Percentiles rank a stretch among this genome's conserved stretches.
Conservation (phyloP, 1,140 invertebrate genomes). For the Atta colombica region DNA sequence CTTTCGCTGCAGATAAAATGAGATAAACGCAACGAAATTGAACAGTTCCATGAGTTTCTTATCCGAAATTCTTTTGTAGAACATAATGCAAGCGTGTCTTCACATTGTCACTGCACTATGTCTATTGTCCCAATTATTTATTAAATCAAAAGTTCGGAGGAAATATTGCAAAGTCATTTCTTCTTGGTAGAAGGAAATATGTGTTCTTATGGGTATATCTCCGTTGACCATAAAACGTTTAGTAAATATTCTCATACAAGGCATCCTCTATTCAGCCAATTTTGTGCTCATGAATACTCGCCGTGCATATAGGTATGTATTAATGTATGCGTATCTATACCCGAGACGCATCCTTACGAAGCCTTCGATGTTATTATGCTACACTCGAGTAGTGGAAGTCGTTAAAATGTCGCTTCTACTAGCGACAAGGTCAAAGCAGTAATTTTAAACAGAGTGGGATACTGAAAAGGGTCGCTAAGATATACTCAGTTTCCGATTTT, state of each 20-base stretch:
- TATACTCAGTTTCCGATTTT: constrained; percentile 13
- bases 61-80: constrained; percentile 41
- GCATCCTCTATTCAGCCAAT: not conserved
- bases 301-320: not conserved
- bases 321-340: not conserved
- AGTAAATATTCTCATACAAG: constrained; percentile 12
- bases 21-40: not conserved
- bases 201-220: not conserved
- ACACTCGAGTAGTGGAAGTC: not conserved
- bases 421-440: not conserved
- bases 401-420: constrained; percentile 37
- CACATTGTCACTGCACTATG: not conserved
- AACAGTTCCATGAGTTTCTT: not conserved
- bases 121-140: not conserved
- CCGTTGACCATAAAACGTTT: constrained; percentile 13
- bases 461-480: not conserved
- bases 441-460: not conserved
- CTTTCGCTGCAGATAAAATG: too few relatives aligned
- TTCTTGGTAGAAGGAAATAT: not conserved
- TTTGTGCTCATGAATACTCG: constrained; percentile 4
- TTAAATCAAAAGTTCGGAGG: not conserved
- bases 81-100: constrained; percentile 15
- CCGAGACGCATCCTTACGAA: not conserved
- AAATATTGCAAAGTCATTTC: not conserved
- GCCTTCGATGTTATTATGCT: not conserved